Base-by-base conservation (phyloP, 1,140 invertebrate species). In the Drosophila baimaii region DNA sequence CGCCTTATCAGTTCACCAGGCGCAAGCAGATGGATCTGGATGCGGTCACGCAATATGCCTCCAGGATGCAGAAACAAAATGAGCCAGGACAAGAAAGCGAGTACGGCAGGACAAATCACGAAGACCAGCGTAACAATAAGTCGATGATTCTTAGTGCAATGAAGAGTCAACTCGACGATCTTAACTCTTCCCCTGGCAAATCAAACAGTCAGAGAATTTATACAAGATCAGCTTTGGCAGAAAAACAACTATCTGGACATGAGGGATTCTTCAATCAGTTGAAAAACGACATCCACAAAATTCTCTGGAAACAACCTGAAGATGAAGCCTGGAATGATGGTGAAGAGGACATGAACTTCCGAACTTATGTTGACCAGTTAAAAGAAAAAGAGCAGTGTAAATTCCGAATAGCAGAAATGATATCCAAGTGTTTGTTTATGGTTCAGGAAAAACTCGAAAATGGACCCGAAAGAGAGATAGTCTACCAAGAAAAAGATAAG, bases 321-420 rank as follows among this genome's bases (percentile, higher is more conserved):
- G 1, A 52, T 1, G 8, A 21, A n/a, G n/a, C n/a, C n/a, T n/a
- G n/a, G n/a, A n/a, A n/a, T n/a, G n/a, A n/a, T n/a, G n/a, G n/a
- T 41, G 1, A 41, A 41, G 12, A 17, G 2, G 5, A 41, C n/a
- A 17, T 8, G 37, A 7, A 41, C 3, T 9, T 41, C 1, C 8
- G 8, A 8, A 8, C 6, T 8, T 41, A 9, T 9, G 21, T 33
- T 21, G 17, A 7, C 8, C 33, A 21, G 13, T 19, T 25, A 13
- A 33, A 25, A 4, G 10, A 23, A 3, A 31, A 15, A 12, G 58
- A 49, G 5, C 37, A 31, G 5, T 27, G 61, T 12, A 35, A 68
- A 25, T 35, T 64, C 33, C 44, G 21, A 13, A 15, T 41, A 9
- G 58, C 43, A 17, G 59, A 64, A 29, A 23, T 68, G 15, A 9